Conservation (phyloP, 2,888 invertebrate genomes). For the Rhaphigaster nebulosa region DNA sequence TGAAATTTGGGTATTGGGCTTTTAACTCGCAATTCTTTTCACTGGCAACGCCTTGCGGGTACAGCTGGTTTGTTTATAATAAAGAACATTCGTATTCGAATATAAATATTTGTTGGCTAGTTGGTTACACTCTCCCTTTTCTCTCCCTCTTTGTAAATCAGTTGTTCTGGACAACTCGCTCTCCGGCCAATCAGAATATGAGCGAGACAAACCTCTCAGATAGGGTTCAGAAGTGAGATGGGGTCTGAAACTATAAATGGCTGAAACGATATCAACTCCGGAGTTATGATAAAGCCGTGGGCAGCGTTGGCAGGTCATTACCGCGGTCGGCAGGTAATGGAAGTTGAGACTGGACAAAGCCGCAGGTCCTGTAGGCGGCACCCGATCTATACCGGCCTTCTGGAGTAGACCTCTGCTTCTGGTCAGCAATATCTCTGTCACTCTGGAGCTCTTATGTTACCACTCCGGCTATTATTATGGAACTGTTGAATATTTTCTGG, state of each 20-base stretch:
- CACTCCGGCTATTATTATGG: neutral
- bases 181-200: neutral
- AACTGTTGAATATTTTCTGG: neutral
- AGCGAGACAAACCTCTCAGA: neutral
- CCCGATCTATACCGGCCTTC: neutral
- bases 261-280: neutral
- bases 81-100: no score
- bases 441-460: neutral
- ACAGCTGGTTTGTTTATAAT: no score
- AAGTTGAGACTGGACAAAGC: constrained; percentile 52
- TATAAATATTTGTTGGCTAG: neutral
- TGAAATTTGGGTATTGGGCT: no score
- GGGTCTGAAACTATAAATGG: constrained; percentile 32
- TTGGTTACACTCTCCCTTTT: neutral
- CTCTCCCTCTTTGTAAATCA: neutral
- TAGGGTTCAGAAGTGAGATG: constrained; percentile 1
- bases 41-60: no score
- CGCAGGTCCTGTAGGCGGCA: constrained; percentile 45
- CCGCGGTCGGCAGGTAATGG: constrained; percentile 1
- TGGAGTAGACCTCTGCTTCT: neutral
- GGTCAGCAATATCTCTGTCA: neutral
- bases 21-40: no score
- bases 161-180: neutral
- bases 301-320: constrained; percentile 55
- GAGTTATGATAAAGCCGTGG: constrained; percentile 32